A percentile compares a stretch with the other conserved stretches of the same genome.
Conservation (phyloP, 2,113 vertebrate species). For the Stegostoma tigrinum region DNA sequence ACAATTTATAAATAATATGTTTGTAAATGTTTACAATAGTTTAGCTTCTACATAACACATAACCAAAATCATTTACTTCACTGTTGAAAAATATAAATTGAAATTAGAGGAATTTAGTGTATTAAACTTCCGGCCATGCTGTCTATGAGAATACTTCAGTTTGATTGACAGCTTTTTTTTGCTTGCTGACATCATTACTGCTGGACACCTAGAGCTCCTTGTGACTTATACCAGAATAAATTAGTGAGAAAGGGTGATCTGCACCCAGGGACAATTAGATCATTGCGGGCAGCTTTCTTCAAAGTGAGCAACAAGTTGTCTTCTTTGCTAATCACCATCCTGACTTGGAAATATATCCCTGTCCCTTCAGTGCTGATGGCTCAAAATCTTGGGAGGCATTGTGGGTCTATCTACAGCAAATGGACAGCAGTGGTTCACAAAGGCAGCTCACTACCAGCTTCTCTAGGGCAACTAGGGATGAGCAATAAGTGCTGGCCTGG, state of each 20-base stretch:
- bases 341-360: no score
- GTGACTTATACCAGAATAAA: not conserved
- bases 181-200: not conserved
- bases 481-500: no score
- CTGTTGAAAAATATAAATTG: not conserved
- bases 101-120: not conserved
- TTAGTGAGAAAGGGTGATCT: not conserved
- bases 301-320: not conserved
- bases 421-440: no score
- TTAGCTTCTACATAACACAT: not conserved
- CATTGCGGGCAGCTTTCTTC: not conserved
- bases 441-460: no score
- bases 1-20: not conserved
- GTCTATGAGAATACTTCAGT: not conserved
- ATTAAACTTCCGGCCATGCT: not conserved
- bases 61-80: not conserved
- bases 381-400: no score
- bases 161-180: not conserved
- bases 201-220: not conserved
- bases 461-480: no score
- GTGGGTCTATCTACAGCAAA: no score
- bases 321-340: no score
- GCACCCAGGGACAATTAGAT: not conserved
- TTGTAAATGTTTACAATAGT: not conserved
- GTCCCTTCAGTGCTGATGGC: no score